Percentiles rank a stretch among this genome's conserved stretches.
phyloP scores from a whole-genome alignment of 2,113 vertebrate genomes.

The Corythaixoides concolor region DNA sequence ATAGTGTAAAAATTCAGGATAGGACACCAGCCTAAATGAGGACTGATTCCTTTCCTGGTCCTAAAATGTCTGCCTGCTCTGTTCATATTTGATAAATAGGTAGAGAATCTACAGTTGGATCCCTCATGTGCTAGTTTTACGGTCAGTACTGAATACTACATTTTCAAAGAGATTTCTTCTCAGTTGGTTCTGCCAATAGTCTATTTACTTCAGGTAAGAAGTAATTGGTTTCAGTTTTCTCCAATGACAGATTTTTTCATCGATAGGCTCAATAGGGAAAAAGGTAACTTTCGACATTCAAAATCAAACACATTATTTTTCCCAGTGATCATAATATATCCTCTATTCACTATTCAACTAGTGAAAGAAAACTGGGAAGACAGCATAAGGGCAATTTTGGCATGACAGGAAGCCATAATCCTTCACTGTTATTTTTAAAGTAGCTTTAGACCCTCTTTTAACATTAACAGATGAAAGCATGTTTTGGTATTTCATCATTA shows the following conservation, averaged over 20 bases:
- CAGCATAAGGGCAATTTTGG: background rate
- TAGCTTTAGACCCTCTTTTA: background rate
- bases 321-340: background rate
- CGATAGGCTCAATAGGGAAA: background rate
- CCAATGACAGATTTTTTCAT: background rate
- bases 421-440: background rate
- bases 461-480: background rate
- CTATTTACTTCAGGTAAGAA: background rate
- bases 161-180: background rate
- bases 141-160: background rate
- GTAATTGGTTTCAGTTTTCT: background rate
- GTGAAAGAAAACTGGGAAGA: background rate
- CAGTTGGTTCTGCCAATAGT: background rate
- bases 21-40: background rate
- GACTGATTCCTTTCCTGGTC: background rate
- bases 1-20: background rate
- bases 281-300: background rate
- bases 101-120: background rate
- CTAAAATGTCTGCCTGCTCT: background rate
- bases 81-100: background rate
- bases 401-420: background rate
- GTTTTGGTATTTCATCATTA: background rate
- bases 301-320: background rate
- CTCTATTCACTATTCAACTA: background rate
- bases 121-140: background rate